phyloP scores from a whole-genome alignment of 1,140 invertebrate genomes.

The Tetramorium simillimum region DNA sequence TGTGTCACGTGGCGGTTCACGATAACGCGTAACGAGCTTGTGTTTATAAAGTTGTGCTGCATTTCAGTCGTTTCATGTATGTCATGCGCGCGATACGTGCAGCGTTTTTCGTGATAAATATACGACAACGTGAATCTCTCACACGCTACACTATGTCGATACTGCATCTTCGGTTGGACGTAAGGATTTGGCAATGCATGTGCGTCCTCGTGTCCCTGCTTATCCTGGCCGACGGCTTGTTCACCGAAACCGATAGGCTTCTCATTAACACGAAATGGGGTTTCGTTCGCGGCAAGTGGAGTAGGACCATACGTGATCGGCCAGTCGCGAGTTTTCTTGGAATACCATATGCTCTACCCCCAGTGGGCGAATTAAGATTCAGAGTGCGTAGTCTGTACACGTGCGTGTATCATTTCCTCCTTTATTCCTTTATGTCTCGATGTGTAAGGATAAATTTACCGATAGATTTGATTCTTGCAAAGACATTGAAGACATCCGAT shows the following conservation, averaged over 20 bases:
- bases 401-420: neutral
- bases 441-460: neutral
- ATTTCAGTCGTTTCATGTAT: neutral
- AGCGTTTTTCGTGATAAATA: neutral
- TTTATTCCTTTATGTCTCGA: neutral
- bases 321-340: conserved; percentile 77
- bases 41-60: neutral
- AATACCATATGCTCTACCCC: conserved; percentile 80
- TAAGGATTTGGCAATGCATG: neutral
- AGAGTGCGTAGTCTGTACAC: conserved; percentile 68
- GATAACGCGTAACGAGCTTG: neutral
- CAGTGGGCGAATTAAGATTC: conserved; percentile 76
- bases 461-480: neutral
- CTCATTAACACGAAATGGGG: conserved; percentile 76
- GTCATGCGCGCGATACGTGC: neutral
- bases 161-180: too few relatives aligned
- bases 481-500: too few relatives aligned
- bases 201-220: neutral
- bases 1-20: neutral
- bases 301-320: conserved; percentile 42
- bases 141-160: neutral
- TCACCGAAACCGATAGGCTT: neutral
- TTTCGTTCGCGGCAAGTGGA: conserved; percentile 74
- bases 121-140: neutral
- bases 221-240: neutral